These are phyloP conservation scores for Ageneiosus marmoratus DNA, from an alignment of 2,113 vertebrate species.

Conservation along the genomic window DNA sequence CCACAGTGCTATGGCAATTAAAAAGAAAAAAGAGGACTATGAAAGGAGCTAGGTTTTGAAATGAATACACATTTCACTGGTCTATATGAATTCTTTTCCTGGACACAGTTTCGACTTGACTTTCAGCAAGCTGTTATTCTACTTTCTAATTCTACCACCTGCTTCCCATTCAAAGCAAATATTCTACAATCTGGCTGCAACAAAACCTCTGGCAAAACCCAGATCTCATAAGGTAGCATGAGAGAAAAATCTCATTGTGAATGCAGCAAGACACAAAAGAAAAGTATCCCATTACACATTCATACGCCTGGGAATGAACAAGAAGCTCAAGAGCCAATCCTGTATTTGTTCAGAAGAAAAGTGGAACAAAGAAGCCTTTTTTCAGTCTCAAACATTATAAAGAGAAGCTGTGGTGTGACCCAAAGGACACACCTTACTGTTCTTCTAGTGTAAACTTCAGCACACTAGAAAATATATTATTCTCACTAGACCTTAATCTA, in stretches of 20 bases:
- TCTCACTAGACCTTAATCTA: neutral
- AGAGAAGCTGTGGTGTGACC: slow-evolving; percentile 20
- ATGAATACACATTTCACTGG: slow-evolving; percentile 25
- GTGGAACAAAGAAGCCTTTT: slow-evolving; percentile 34
- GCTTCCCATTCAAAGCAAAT: slow-evolving; percentile 50
- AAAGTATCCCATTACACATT: slow-evolving; percentile 55
- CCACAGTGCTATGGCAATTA: slow-evolving; percentile 18
- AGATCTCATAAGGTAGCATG: slow-evolving; percentile 40
- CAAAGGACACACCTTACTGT: slow-evolving; percentile 25
- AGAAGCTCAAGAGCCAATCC: slow-evolving; percentile 33
- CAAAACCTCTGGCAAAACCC: slow-evolving; percentile 41
- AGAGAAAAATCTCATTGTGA: slow-evolving; percentile 49
- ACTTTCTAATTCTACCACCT: slow-evolving; percentile 43
- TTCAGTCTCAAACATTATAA: slow-evolving; percentile 10
- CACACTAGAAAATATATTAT: neutral
- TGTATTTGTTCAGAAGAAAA: slow-evolving; percentile 40
- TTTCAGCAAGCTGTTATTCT: slow-evolving; percentile 23
- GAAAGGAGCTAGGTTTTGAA: slow-evolving; percentile 14
- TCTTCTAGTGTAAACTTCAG: slow-evolving; percentile 3
- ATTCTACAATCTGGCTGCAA: slow-evolving; percentile 48
- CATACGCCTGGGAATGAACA: slow-evolving; percentile 48
- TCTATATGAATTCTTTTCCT: slow-evolving; percentile 20
- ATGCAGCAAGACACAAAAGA: slow-evolving; percentile 47
- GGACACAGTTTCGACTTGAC: slow-evolving; percentile 32
- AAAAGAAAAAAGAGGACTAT: slow-evolving; percentile 7